Base-by-base conservation (phyloP, 2,113 vertebrate genomes). In the Elanus axillaris region DNA sequence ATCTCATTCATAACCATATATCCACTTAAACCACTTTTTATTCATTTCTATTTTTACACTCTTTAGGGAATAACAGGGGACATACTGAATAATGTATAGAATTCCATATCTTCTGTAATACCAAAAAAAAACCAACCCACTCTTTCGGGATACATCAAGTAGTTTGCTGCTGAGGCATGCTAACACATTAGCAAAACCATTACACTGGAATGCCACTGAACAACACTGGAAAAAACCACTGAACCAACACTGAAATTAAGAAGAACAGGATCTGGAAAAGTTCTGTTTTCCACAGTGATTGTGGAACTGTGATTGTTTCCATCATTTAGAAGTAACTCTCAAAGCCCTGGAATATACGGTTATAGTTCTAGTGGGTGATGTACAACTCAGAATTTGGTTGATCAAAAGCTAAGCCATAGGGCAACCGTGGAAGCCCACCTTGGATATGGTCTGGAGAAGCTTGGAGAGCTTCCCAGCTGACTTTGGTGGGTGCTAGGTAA, bases 1-100 rank as follows among this genome's bases (percentile, higher is more conserved):
- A 96, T 96, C 77, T 88, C 76, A 68, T 56, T 47, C 76, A 34
- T 22, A 93, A 88, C 40, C 64, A 73, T 3, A 52, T 22, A 81
- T 25, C 85, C 50, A 79, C 38, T 80, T 93, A 91, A 88, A 94
- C 14, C 55, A 67, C 68, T 86, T 77, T 36, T 92, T 78, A 93
- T 94, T 94, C 80, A 53, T 77, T 76, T 76, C 79, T 85, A 84
- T 86, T 94, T 96, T 85, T 76, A 48, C 21, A n/a, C 20, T 18
- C 63, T 56, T 52, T 5, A 32, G 77, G 60, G 83, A 94, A 50
- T 64, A 74, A 20, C 26, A 81, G 47, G 56, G 53, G 36, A 55
- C 52, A 63, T 45, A 34, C 32, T 94, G 76, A 84, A 82, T 59
- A 79, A 73, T 47, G 23, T 80, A 86, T 68, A 31, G 40, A 84